These are phyloP conservation scores for Pemphigus obesinymphae DNA, from an alignment of 1,140 invertebrate genomes.

Conservation along the genomic window DNA sequence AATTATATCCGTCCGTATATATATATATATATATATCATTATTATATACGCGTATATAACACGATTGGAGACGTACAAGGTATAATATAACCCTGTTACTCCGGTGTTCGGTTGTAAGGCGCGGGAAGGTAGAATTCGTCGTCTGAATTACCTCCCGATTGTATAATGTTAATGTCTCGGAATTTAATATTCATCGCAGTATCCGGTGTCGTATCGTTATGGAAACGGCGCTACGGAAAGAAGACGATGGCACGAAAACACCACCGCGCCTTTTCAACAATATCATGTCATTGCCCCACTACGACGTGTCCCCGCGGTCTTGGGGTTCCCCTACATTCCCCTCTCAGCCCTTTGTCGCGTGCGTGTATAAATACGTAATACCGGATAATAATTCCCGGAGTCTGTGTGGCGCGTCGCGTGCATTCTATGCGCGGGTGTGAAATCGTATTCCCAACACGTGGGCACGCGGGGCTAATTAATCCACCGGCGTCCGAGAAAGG, in stretches of 20 bases:
- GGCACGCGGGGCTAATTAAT: conserved; percentile 32
- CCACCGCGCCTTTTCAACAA: not conserved
- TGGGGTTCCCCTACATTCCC: too few species aligned
- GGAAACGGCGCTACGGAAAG: not conserved
- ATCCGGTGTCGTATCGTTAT: conserved; percentile 1
- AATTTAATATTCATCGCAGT: conserved; percentile 38
- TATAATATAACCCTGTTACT: not conserved
- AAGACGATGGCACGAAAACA: not conserved
- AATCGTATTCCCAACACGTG: conserved; percentile 31
- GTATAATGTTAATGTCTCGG: not conserved
- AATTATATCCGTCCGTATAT: not conserved
- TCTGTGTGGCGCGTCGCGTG: not conserved
- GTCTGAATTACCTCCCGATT: not conserved
- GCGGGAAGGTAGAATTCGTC: too few species aligned
- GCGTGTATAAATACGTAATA: not conserved
- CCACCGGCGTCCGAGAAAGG: conserved; percentile 24
- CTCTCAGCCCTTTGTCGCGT: too few species aligned
- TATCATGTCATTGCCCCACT: not conserved
- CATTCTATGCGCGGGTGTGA: not conserved
- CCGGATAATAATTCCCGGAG: not conserved
- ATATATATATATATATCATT: too few species aligned
- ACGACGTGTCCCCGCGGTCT: too few species aligned
- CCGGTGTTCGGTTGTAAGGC: not conserved
- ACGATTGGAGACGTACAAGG: not conserved
- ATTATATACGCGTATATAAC: too few species aligned